These are phyloP conservation scores for Pristionchus entomophagus DNA, from an alignment of 2,888 invertebrate species.

Conservation along the genomic window DNA sequence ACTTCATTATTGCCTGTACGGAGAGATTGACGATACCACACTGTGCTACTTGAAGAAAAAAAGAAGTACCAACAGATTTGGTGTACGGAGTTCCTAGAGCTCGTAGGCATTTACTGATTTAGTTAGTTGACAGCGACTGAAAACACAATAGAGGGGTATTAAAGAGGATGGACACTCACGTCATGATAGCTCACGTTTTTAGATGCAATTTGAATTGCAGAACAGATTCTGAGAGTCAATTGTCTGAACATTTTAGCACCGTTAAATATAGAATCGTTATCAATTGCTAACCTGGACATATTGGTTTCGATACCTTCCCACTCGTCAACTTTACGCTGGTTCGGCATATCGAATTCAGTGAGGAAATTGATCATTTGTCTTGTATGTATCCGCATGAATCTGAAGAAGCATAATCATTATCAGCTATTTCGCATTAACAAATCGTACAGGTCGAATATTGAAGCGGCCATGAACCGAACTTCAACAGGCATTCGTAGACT, in stretches of 20 bases:
- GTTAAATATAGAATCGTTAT: not conserved
- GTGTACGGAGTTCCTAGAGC: slow-evolving; percentile 43
- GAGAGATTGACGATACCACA: not conserved
- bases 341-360: slow-evolving; percentile 48
- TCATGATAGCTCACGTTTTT: slow-evolving; percentile 77
- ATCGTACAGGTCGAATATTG: slow-evolving; percentile 64
- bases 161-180: slow-evolving; percentile 63
- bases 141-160: not conserved
- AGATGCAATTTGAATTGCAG: slow-evolving; percentile 78
- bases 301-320: slow-evolving; percentile 70
- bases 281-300: slow-evolving; percentile 53
- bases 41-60: too few relatives aligned
- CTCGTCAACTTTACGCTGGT: slow-evolving; percentile 55
- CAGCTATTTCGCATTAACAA: not conserved
- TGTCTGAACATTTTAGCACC: slow-evolving; percentile 72
- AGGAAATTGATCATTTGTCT: slow-evolving; percentile 54
- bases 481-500: slow-evolving; percentile 69
- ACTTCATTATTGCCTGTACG: slow-evolving; percentile 37
- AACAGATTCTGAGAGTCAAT: slow-evolving; percentile 76
- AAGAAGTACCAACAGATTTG: not conserved
- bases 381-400: slow-evolving; percentile 62
- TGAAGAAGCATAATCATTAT: slow-evolving; percentile 41
- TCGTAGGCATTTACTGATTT: slow-evolving; percentile 42
- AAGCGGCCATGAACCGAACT: slow-evolving; percentile 66
- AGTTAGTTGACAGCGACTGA: slow-evolving; percentile 43